Conservation (phyloP, 1,140 invertebrate species). For the Bemisia tabaci region DNA sequence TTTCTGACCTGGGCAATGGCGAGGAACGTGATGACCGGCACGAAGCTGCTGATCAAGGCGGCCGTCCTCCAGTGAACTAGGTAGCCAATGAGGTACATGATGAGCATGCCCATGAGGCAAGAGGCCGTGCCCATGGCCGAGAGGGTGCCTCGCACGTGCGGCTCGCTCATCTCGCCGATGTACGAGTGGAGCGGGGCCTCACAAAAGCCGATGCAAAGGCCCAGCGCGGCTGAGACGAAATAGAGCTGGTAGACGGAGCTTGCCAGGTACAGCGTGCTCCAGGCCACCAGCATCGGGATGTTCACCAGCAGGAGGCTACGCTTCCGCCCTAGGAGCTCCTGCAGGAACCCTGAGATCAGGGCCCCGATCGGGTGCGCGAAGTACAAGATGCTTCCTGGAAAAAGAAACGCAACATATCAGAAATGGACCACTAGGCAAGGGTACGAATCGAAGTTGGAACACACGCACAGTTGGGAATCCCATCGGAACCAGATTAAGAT, state of each 20-base stretch:
- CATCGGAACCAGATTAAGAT: no score
- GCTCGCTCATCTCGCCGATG: constrained; percentile 39
- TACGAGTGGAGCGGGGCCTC: constrained; percentile 38
- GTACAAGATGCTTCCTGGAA: constrained; percentile 3
- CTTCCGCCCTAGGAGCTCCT: constrained; percentile 15
- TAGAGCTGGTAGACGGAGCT: constrained; percentile 7
- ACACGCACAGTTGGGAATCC: no score
- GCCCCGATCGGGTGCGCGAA: constrained; percentile 2
- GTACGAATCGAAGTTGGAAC: no score
- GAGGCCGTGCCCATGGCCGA: constrained; percentile 18
- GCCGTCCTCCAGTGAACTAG: constrained; percentile 21
- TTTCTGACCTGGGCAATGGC: constrained; percentile 38
- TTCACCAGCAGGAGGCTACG: constrained; percentile 16
- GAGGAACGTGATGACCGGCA: constrained; percentile 19
- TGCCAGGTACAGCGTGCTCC: constrained; percentile 13
- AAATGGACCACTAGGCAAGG: no score
- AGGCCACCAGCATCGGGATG: constrained; percentile 12
- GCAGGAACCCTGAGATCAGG: neutral
- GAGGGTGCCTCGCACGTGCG: constrained; percentile 20
- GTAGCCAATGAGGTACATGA: constrained; percentile 18
- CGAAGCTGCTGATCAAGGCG: constrained; percentile 16
- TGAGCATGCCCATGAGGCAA: constrained; percentile 18
- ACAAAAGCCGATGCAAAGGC: constrained; percentile 37
- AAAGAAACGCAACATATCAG: no score
- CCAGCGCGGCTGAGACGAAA: constrained; percentile 11